Conservation (phyloP, 2,113 vertebrate genomes). For the Pedionomus torquatus region DNA sequence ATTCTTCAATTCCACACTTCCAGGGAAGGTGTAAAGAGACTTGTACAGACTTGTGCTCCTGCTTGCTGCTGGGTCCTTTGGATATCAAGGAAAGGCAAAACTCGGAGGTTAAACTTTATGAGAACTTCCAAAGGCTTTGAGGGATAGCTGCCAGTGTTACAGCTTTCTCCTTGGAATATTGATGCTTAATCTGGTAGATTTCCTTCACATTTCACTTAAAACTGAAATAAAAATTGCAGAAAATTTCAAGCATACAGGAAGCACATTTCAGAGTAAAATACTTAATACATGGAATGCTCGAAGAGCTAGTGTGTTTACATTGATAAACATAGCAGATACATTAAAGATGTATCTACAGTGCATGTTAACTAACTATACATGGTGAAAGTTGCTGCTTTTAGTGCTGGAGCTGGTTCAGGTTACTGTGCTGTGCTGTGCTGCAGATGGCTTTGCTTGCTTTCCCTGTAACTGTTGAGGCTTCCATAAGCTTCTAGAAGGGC, state of each 20-base stretch:
- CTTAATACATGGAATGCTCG: neutral
- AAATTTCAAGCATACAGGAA: neutral
- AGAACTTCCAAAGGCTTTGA: neutral
- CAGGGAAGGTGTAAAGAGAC: neutral
- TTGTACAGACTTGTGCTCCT: neutral
- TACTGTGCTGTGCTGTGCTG: neutral
- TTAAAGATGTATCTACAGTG: neutral
- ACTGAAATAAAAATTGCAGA: neutral
- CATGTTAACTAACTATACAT: neutral
- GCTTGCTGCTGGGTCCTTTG: neutral
- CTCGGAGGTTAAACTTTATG: neutral
- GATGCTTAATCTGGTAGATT: neutral
- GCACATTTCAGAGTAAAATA: rapidly evolving
- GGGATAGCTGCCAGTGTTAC: neutral
- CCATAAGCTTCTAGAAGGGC: neutral
- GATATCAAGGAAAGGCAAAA: neutral
- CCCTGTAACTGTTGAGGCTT: neutral
- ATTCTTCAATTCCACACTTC: rapidly evolving
- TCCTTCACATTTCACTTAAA: neutral
- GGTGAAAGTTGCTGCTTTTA: neutral
- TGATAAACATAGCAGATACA: neutral
- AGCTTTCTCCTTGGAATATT: neutral
- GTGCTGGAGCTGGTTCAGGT: neutral
- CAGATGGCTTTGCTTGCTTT: neutral
- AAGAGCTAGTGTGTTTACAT: neutral